Conservation (phyloP, 37 sponge, comb jelly and placozoan species). For the Oscarella lobularis region DNA sequence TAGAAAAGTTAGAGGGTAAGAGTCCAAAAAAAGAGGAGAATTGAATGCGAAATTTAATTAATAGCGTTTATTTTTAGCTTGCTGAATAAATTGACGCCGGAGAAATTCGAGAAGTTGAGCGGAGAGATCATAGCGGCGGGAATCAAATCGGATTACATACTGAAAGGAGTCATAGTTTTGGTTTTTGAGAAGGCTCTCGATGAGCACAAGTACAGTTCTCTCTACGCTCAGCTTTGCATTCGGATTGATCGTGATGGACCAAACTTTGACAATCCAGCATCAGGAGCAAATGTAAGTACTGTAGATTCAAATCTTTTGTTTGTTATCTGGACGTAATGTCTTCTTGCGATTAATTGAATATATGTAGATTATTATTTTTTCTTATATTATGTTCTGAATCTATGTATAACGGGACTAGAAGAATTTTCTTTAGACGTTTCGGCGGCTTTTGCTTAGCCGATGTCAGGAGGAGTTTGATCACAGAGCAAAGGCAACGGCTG, state of each 20-base stretch:
- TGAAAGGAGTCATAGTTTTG: constrained; percentile 48
- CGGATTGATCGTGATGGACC: constrained; percentile 29
- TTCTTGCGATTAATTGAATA: neutral
- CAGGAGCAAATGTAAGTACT: neutral
- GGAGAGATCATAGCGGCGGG: constrained; percentile 15
- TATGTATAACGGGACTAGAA: too few relatives aligned
- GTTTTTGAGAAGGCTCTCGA: constrained; percentile 71
- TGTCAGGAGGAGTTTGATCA: constrained; percentile 71
- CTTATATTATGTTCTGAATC: neutral
- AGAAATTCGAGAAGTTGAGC: constrained; percentile 53
- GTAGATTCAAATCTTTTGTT: neutral
- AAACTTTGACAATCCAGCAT: constrained; percentile 26
- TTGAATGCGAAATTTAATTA: too few relatives aligned
- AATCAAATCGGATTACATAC: constrained; percentile 3
- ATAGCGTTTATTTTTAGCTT: constrained; percentile 45
- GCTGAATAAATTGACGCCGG: constrained; percentile 76
- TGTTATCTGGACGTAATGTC: neutral
- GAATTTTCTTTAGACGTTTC: constrained; percentile 27
- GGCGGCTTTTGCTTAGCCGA: constrained; percentile 48
- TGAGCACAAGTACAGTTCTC: constrained; percentile 47
- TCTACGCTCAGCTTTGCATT: constrained; percentile 66
- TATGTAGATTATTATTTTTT: neutral
- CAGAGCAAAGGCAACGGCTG: constrained; percentile 34
- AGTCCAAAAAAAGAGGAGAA: too few relatives aligned
- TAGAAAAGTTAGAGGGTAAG: too few relatives aligned